Percentiles rank a stretch among this genome's conserved stretches.
Conservation (phyloP, 2,888 invertebrate genomes). For the Idaea straminata region DNA sequence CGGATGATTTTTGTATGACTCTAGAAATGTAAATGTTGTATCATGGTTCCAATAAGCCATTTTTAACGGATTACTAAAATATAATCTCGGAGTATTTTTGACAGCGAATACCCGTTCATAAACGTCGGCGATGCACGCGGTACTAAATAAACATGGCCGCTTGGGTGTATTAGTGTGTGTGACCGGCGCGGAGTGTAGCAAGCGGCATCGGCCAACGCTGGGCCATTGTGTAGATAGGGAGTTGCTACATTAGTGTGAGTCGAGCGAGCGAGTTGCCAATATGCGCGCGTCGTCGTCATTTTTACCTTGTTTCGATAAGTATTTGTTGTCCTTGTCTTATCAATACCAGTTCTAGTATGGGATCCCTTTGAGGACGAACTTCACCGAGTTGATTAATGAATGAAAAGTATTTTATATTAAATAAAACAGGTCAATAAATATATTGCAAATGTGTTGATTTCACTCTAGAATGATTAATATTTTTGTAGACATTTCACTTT, state of each 20-base stretch:
- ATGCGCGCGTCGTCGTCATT: not conserved
- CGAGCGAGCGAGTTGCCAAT: not conserved
- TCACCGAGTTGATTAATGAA: too few relatives aligned
- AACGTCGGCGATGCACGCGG: not conserved
- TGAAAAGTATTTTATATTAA: too few relatives aligned
- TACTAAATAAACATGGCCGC: not conserved
- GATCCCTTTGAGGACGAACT: too few relatives aligned
- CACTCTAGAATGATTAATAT: not conserved
- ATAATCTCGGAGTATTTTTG: not conserved
- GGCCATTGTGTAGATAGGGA: not conserved
- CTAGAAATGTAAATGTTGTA: constrained; percentile 7
- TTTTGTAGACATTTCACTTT: not conserved
- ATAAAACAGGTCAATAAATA: too few relatives aligned
- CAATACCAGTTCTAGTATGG: not conserved
- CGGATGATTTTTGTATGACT: constrained; percentile 21
- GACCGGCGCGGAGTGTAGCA: not conserved
- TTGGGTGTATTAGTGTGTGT: too few relatives aligned
- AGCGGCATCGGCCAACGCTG: not conserved
- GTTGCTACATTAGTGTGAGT: not conserved
- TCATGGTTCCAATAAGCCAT: constrained; percentile 1
- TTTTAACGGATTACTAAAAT: not conserved
- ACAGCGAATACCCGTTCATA: not conserved
- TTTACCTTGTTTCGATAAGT: too few relatives aligned
- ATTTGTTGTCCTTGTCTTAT: not conserved
- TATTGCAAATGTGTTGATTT: too few relatives aligned